Base-by-base conservation (phyloP, 2,797 vertebrate species). In the Streptopelia turtur region DNA sequence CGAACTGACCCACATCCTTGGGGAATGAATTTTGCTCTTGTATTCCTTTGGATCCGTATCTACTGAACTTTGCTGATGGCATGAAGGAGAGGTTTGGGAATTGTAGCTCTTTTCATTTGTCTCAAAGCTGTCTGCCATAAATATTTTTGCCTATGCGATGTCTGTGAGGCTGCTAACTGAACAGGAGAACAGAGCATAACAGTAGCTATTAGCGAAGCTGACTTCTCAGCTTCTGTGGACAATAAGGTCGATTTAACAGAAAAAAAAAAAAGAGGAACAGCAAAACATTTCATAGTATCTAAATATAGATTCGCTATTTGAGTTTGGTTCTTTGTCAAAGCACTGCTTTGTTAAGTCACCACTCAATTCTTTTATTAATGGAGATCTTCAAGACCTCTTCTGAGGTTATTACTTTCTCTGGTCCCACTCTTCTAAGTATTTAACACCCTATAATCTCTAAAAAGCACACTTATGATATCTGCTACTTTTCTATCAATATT, bases 221-320 rank as follows among this genome's bases (percentile, higher is more conserved):
- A 49, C 50, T 84, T 83, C 90, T 70, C 63, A 41, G 75, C 2
- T 1, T 89, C 80, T 82, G 21, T 31, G 52, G 77, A 31, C 63
- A 76, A 8, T 14, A 37, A 90, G 87, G 82, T 75, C 91, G 90
- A 47, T 72, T 75, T 37, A 35, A 53, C 31, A 72, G 71, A 27
- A 68, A 52, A 63, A 92, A 63, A 92, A 69, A 23, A 33, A 39
- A 39, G 10, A 15, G 39, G 52, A 76, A 57, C 65, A 76, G 68
- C 33, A 78, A 70, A 87, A 85, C 70, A 74, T 94, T 93, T 83
- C 80, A 18, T 10, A 47, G 18, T 2, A 28, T 16, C 85, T 90
- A 88, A 94, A 95, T 87, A 86, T 82, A 94, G 71, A 43, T 28
- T 52, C 84, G 80, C 14, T 88, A 3, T 76, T 76, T n/a, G 71